These are phyloP conservation scores for Babyrousa celebensis DNA, from an alignment of 2,797 vertebrate genomes.

Conservation along the genomic window DNA sequence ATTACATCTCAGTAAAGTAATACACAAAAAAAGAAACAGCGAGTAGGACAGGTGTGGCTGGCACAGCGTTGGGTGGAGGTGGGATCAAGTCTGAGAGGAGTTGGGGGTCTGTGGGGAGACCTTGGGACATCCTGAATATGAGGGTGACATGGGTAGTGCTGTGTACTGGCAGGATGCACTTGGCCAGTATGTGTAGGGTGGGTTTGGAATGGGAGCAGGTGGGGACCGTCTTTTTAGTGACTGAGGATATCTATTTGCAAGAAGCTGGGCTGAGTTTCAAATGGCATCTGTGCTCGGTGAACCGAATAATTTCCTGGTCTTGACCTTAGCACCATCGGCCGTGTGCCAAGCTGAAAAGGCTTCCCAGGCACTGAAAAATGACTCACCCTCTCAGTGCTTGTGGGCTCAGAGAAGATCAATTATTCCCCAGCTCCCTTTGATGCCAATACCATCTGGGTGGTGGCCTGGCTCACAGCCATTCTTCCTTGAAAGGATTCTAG, in stretches of 20 bases:
- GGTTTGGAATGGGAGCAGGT: background rate
- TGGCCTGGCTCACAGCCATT: background rate
- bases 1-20: background rate
- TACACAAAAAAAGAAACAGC: background rate
- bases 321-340: background rate
- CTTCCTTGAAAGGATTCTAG: background rate
- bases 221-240: background rate
- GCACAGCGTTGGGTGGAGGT: too few relatives aligned
- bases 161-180: too few relatives aligned
- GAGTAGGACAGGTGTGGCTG: background rate
- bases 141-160: background rate
- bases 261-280: background rate
- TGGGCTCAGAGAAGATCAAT: background rate
- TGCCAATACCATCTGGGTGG: background rate
- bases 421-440: background rate
- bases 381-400: rapidly evolving
- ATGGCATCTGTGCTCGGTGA: background rate
- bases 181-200: background rate
- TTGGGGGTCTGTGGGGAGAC: background rate
- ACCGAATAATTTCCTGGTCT: background rate
- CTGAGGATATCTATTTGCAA: background rate
- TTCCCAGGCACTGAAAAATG: background rate
- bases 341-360: background rate
- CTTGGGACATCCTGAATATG: background rate
- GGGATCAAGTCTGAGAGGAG: background rate